Evolutionary conservation across 2,888 invertebrate species (phyloP).

Genomic region (Drosophila emarginata): DNA sequence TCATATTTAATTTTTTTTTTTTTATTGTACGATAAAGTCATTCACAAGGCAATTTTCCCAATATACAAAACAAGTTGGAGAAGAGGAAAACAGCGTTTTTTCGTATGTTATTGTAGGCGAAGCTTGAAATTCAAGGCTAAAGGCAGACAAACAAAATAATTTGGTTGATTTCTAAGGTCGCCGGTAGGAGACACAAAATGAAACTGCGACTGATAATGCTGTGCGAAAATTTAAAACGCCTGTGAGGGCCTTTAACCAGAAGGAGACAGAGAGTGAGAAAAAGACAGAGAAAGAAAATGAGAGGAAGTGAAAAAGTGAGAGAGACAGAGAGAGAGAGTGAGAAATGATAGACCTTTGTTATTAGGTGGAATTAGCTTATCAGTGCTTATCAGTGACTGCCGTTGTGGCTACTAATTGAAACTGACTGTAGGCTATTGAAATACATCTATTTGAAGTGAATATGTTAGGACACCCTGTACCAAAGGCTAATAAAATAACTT

Average conservation of each 20-base stretch:
- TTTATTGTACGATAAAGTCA: constrained; percentile 28
- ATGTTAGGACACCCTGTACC: neutral
- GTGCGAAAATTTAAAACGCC: constrained; percentile 27
- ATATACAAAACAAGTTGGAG: constrained; percentile 17
- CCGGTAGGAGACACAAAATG: constrained; percentile 20
- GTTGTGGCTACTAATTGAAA: neutral
- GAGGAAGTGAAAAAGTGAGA: constrained; percentile 11
- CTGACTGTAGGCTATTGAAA: neutral
- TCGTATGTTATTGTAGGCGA: no score
- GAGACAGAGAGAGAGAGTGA: neutral
- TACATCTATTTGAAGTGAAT: neutral
- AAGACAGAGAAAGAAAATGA: neutral
- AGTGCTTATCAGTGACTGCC: constrained; percentile 8
- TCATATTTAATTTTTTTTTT: constrained; percentile 38
- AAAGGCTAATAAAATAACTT: neutral
- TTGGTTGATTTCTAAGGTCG: constrained; percentile 39
- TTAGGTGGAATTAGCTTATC: constrained; percentile 12
- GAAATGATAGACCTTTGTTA: neutral
- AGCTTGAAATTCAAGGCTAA: constrained; percentile 19
- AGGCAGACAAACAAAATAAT: constrained; percentile 24
- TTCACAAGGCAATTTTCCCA: constrained; percentile 29
- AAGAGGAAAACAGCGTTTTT: constrained; percentile 17
- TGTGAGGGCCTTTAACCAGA: constrained; percentile 15
- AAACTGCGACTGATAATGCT: constrained; percentile 27
- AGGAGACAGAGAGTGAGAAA: neutral